Base-by-base conservation (phyloP, 2,797 vertebrate species). In the Austrolebias charrua region DNA sequence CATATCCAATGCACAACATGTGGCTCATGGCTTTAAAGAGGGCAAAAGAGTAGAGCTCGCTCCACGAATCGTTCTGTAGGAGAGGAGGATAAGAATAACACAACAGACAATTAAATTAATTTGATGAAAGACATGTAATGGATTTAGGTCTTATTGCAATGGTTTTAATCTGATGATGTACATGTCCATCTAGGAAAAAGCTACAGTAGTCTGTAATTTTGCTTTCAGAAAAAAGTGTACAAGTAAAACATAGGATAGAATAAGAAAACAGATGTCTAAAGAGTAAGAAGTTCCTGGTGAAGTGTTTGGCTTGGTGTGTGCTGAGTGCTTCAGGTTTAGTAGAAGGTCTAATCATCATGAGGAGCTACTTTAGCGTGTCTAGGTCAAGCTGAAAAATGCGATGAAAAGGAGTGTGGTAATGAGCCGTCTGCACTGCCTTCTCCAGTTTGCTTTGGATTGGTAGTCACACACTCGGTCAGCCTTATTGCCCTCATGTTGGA, bases 11-110 rank as follows among this genome's bases (percentile, higher is more conserved):
- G 75, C 96, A 98, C 51, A 98, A 81, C 96, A 98, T 98, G 92
- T 98, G 96, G 80, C 96, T 98, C 96, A 98, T 98, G 38, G 96
- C 94, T 91, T 96, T 98, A 77, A 98, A 98, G 67, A 98, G 84
- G 7, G 96, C 91, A 1, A 95, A 96, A 54, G 97, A 98, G 79
- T 98, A 98, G 7, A 96, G 93, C 86, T 99, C 96, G 0, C 94
- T 95, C 97, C 97, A 98, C 0, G 97, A 93, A 89, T 99, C 93
- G 0, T 99, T 99, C 97, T 99, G 91, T 12, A 28, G 51, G 44
- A 54, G 18, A 48, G 47, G 42, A 49, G 49, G 7, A 43, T 16
- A 55, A 19, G 49, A 42, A 9, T 20, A 4, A 31, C 0, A 50
- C 16, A 40, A 24, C 24, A 15, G 45, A 6, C 0, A 14, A 24